Percentiles rank a stretch among this genome's conserved stretches.
Evolutionary conservation across 1,140 invertebrate genomes (phyloP).

Genomic region (Pseudomyrmex gracilis): DNA sequence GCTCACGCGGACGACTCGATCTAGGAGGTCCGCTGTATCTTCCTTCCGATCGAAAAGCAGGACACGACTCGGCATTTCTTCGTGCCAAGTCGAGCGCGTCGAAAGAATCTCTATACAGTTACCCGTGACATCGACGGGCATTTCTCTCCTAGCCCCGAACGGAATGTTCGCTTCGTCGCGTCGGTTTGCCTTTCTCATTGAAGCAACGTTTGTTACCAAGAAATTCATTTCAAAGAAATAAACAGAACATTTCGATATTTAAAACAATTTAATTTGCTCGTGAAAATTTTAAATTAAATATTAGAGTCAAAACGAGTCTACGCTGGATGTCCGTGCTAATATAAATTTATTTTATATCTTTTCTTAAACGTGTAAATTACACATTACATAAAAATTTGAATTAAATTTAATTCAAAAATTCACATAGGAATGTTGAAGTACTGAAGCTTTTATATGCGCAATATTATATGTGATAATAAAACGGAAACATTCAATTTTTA

Average conservation of each 20-base stretch:
- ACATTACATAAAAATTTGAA: too few species aligned
- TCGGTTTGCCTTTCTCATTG: slow-evolving; percentile 28
- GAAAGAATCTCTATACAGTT: slow-evolving; percentile 71
- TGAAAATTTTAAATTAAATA: not conserved
- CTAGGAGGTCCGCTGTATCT: slow-evolving; percentile 65
- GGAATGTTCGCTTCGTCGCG: slow-evolving; percentile 35
- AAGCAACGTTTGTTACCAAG: slow-evolving; percentile 7
- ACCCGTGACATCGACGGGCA: slow-evolving; percentile 30
- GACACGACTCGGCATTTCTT: slow-evolving; percentile 48
- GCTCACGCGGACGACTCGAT: slow-evolving; percentile 18
- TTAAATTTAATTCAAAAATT: too few species aligned
- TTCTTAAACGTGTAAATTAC: too few species aligned
- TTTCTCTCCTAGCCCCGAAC: slow-evolving; percentile 29
- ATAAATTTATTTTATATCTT: too few species aligned
- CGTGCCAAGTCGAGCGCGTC: slow-evolving; percentile 63
- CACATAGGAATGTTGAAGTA: too few species aligned
- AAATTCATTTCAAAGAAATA: slow-evolving; percentile 1
- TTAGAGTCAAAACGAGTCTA: too few species aligned
- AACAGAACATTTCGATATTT: not conserved
- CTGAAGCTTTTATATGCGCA: too few species aligned
- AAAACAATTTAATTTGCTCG: not conserved
- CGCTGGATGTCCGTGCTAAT: too few species aligned
- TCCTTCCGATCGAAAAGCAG: slow-evolving; percentile 61
- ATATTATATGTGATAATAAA: too few species aligned
- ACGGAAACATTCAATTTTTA: not conserved